Evolutionary conservation across 2,797 vertebrate genomes (phyloP), one percentile per base, ranked within the genome.

Genomic region (Tenualosa ilisha): DNA sequence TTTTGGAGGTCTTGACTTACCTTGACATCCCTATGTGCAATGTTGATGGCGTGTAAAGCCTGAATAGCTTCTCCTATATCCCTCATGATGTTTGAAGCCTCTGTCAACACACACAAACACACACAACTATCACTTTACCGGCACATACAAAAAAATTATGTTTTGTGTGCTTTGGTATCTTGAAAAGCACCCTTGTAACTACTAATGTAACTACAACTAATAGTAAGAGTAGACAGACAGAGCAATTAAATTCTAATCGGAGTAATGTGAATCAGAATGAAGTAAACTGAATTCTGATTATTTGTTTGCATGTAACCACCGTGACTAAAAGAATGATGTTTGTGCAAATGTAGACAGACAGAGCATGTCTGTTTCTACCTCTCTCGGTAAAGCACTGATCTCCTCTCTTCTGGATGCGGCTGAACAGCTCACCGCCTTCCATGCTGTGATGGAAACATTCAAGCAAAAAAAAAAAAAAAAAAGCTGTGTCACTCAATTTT

Each of bases 371-470:
- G 20, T 51, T 53, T 46, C 43, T 31, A 98, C 97, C 97, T 95
- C 97, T 94, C 87, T 98, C 97, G 2, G 97, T 98, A 92, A 98
- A 98, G 0, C 96, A 96, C 84, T 97, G 96, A 91, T 97, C 96
- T 89, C 96, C 96, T 90, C 95, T 91, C 92, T 97, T 96, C 88
- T 97, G 96, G 59, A 97, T 97, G 7, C 96, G 92, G 89, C 96
- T 96, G 84, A 97, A 97, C 82, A 98, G 95, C 84, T 98, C 97
- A 51, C 97, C 97, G 0, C 97, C 97, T 0, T 97, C 97, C 95
- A 98, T 93, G 91, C 97, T 98, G 90, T 15, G 94, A 94, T 81
- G 40, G 84, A 81, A 87, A 56, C 84, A 79, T 51, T 26, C 24
- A 26, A 49, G 43, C 26, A 79, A n/a, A 11, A n/a, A 20, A 79